These are phyloP conservation scores for Nineta flava DNA, from an alignment of 2,888 invertebrate genomes.

Conservation along the genomic window DNA sequence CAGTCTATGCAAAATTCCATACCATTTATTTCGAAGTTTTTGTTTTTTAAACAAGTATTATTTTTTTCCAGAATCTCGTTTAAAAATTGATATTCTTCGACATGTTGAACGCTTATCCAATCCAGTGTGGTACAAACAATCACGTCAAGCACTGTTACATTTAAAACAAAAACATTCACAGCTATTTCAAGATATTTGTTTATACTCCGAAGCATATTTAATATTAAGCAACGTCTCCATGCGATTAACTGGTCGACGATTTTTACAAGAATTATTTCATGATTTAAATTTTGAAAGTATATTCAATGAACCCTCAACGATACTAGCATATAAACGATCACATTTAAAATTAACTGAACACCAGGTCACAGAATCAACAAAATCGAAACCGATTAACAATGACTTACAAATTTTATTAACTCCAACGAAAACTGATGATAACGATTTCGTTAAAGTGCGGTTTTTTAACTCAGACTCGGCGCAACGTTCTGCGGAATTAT, in stretches of 20 bases:
- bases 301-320: constrained; percentile 30
- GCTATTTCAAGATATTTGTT: constrained; percentile 69
- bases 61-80: constrained; percentile 1
- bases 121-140: constrained; percentile 62
- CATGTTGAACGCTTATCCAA: constrained; percentile 61
- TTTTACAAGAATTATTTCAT: constrained; percentile 85
- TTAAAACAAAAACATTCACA: constrained; percentile 57
- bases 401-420: no score
- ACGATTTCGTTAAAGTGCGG: constrained; percentile 5
- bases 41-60: not conserved
- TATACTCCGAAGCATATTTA: constrained; percentile 82
- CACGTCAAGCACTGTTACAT: constrained; percentile 64
- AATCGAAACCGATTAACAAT: not conserved
- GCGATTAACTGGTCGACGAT: constrained; percentile 66
- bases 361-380: constrained; percentile 9
- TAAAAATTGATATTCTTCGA: constrained; percentile 41
- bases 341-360: constrained; percentile 4
- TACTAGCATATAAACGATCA: not conserved
- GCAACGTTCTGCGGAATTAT: constrained; percentile 15
- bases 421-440: not conserved
- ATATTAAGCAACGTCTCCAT: constrained; percentile 65
- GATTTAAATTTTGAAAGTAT: constrained; percentile 62
- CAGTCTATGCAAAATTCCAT: no score
- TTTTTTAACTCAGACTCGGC: constrained; percentile 11
- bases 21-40: not conserved